Conservation (phyloP, 1,140 invertebrate genomes). For the Plectrocnemia conspersa region DNA sequence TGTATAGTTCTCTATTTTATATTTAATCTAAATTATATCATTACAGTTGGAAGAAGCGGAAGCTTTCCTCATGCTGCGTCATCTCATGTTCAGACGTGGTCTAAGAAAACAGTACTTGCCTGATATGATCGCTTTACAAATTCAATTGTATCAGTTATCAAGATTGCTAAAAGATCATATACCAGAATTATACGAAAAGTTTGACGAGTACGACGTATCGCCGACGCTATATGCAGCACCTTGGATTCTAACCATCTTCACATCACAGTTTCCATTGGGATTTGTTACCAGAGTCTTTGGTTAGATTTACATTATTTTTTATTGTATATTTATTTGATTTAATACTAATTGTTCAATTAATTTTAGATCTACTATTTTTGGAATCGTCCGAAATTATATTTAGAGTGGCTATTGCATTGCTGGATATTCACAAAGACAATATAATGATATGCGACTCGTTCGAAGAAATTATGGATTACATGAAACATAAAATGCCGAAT, state of each 20-base stretch:
- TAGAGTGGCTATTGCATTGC: constrained; percentile 77
- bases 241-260: constrained; percentile 93
- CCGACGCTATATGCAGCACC: constrained; percentile 93
- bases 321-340: constrained; percentile 6
- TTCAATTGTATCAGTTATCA: constrained; percentile 86
- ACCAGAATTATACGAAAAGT: constrained; percentile 79
- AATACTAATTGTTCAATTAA: constrained; percentile 26
- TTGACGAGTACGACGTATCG: constrained; percentile 84
- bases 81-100: constrained; percentile 86
- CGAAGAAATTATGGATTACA: constrained; percentile 88
- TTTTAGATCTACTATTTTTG: constrained; percentile 81
- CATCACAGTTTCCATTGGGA: constrained; percentile 92
- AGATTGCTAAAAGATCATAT: constrained; percentile 86
- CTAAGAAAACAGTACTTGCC: constrained; percentile 85
- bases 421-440: constrained; percentile 79
- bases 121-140: constrained; percentile 89
- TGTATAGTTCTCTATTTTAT: neutral
- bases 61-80: constrained; percentile 81
- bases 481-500: constrained; percentile 69
- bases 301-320: constrained; percentile 46
- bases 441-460: constrained; percentile 81
- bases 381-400: constrained; percentile 87
- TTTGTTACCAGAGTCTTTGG: constrained; percentile 92
- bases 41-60: constrained; percentile 83
- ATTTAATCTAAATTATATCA: constrained; percentile 1